Percentiles rank a stretch among this genome's conserved stretches.
Evolutionary conservation across 2,113 vertebrate species (phyloP).

Genomic region (Ranitomeya imitator): DNA sequence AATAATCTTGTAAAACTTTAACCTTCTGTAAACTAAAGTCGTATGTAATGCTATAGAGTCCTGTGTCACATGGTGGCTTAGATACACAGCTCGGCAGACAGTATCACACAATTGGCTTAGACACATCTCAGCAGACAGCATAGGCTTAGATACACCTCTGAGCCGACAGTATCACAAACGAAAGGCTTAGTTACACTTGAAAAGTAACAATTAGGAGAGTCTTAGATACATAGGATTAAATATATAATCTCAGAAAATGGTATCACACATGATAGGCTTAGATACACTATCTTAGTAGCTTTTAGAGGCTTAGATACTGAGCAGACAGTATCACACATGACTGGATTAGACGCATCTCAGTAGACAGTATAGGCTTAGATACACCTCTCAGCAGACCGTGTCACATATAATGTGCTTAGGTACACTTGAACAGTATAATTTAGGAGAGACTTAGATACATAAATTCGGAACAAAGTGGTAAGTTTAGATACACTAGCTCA

Average conservation of each 20-base stretch:
- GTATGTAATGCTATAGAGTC: neutral
- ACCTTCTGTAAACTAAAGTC: neutral
- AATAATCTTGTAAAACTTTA: neutral
- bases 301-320: neutral
- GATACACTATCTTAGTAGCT: neutral
- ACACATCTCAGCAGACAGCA: neutral
- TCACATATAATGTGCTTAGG: too few species aligned
- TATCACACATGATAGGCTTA: too few species aligned
- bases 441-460: neutral
- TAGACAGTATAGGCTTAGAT: neutral
- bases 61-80: neutral
- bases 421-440: neutral
- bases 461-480: too few species aligned
- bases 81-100: neutral
- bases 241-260: too few species aligned
- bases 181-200: neutral
- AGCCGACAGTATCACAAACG: neutral
- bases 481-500: too few species aligned
- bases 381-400: neutral
- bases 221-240: neutral
- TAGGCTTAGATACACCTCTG: neutral
- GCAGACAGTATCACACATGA: neutral
- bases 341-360: neutral
- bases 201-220: neutral
- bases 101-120: neutral